Evolutionary conservation across 2,113 vertebrate species (phyloP).

Genomic region (Tangachromis dhanisi): DNA sequence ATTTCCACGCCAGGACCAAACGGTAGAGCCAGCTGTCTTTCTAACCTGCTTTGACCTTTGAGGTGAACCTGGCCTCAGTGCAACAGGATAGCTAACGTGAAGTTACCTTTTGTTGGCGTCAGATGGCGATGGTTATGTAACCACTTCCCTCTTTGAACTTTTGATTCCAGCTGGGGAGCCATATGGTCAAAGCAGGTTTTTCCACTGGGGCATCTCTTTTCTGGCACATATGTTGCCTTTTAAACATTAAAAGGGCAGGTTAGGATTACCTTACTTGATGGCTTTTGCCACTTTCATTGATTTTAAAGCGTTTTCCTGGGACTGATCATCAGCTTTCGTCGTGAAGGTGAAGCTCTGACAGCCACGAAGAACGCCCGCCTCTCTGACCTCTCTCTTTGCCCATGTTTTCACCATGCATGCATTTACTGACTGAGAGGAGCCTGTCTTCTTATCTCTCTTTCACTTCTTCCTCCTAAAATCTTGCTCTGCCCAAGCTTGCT

Average conservation of each 20-base stretch:
- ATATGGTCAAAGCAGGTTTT: conserved; percentile 48
- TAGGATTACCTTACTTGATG: conserved; percentile 29
- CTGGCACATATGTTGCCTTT: conserved; percentile 49
- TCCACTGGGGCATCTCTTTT: conserved; percentile 19
- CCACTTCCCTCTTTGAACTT: conserved; percentile 21
- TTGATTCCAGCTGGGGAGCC: conserved; percentile 27
- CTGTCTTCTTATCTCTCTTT: conserved; percentile 6
- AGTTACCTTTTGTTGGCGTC: conserved; percentile 11
- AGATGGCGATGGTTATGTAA: conserved; percentile 34
- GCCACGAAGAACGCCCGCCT: background rate
- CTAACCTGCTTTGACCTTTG: conserved; percentile 32
- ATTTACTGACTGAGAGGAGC: background rate
- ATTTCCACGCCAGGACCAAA: background rate
- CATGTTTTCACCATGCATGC: conserved; percentile 18
- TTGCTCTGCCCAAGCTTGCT: conserved; percentile 37
- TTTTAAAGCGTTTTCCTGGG: background rate
- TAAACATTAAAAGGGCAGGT: conserved; percentile 45
- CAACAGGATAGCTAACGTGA: conserved; percentile 36
- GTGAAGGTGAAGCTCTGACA: background rate
- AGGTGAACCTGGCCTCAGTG: conserved; percentile 6
- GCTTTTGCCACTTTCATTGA: conserved; percentile 12
- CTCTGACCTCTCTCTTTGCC: background rate
- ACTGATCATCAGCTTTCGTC: background rate
- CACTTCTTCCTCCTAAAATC: background rate
- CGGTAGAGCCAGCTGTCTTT: background rate